phyloP scores from a whole-genome alignment of 1,140 invertebrate species.

The Monomorium pharaonis region DNA sequence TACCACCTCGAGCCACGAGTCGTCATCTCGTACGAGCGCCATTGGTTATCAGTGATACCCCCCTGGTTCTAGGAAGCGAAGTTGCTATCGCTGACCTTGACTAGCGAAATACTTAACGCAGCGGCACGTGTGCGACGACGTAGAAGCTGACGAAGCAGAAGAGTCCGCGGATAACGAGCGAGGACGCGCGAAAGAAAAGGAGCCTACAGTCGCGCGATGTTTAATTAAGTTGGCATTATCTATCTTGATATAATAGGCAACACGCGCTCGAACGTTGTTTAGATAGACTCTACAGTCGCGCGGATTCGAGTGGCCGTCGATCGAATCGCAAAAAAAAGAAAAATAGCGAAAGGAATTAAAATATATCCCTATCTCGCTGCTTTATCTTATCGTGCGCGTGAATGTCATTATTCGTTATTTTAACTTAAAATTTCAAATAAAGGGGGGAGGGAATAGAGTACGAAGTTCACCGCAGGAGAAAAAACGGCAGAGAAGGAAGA shows the following conservation, averaged over 20 bases:
- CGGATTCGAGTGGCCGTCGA: background rate
- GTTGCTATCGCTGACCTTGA: constrained; percentile 71
- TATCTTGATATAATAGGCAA: background rate
- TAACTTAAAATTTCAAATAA: background rate
- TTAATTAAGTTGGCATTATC: constrained; percentile 27
- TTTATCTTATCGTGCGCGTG: constrained; percentile 1
- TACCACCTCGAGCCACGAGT: constrained; percentile 31
- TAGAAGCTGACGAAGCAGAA: constrained; percentile 55
- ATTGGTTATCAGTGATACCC: constrained; percentile 68
- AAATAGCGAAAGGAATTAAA: background rate
- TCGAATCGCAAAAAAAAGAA: background rate
- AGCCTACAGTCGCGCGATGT: constrained; percentile 15
- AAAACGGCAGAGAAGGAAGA: background rate
- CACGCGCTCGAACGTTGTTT: background rate
- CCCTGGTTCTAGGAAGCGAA: constrained; percentile 68
- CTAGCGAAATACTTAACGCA: constrained; percentile 57
- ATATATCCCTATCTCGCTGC: background rate
- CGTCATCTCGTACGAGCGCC: constrained; percentile 57
- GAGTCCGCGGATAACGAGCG: constrained; percentile 33
- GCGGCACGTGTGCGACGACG: constrained; percentile 65
- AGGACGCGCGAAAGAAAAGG: constrained; percentile 8
- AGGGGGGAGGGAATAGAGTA: background rate
- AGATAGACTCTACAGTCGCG: background rate
- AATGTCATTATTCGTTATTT: background rate
- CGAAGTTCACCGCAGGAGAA: background rate